Evolutionary conservation across 2,797 vertebrate species (phyloP).

Genomic region (Peromyscus melanophrys): DNA sequence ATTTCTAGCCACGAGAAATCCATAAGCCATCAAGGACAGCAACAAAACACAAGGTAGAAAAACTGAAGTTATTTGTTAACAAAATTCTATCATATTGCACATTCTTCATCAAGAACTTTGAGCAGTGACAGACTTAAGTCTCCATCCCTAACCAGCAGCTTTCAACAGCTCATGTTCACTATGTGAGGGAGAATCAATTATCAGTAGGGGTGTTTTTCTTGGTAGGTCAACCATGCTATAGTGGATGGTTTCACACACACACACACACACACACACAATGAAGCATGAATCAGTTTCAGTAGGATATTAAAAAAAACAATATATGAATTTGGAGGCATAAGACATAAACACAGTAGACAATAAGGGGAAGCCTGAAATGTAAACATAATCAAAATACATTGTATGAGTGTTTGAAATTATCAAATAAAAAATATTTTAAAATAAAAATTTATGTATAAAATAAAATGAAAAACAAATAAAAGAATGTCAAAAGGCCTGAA

Average conservation of each 20-base stretch:
- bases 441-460: not conserved
- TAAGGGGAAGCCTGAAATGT: too few species aligned
- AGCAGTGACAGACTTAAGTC: not conserved
- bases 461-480: not conserved
- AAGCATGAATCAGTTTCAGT: not conserved
- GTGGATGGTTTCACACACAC: not conserved
- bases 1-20: not conserved
- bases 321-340: not conserved
- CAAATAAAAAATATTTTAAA: not conserved
- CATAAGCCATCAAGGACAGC: not conserved
- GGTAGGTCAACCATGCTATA: too few species aligned
- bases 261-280: too few species aligned
- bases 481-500: not conserved
- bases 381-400: not conserved
- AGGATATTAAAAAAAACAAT: not conserved
- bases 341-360: too few species aligned
- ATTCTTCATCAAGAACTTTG: not conserved
- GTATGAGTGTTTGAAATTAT: not conserved
- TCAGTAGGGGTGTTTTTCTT: too few species aligned
- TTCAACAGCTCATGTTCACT: not conserved
- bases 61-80: not conserved
- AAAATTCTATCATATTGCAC: not conserved
- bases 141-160: not conserved
- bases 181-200: not conserved
- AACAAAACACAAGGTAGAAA: not conserved